A percentile compares a stretch with the other conserved stretches of the same genome.
Evolutionary conservation across 2,888 invertebrate species (phyloP).

Genomic region (Cylloceria caligata): DNA sequence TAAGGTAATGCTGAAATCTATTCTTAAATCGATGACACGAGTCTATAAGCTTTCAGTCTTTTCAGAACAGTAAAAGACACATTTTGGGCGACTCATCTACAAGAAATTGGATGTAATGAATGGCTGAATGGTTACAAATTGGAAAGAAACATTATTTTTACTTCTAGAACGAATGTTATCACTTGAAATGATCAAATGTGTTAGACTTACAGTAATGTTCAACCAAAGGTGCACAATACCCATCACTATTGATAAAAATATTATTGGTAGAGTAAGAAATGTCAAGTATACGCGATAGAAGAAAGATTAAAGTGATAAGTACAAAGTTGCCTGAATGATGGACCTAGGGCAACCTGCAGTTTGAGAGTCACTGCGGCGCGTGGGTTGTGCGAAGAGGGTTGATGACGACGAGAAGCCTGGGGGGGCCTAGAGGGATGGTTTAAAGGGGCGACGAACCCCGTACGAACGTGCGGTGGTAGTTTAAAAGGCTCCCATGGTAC

Average conservation of each 20-base stretch:
- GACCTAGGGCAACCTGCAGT: constrained; percentile 63
- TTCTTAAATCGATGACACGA: not conserved
- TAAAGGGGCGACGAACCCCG: constrained; percentile 81
- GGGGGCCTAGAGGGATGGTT: constrained; percentile 70
- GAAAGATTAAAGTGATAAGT: not conserved
- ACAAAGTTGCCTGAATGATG: constrained; percentile 4
- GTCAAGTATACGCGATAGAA: no score
- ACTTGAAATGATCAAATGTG: no score
- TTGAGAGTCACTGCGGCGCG: constrained; percentile 64
- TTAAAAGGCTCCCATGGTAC: constrained; percentile 86
- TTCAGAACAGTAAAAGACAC: not conserved
- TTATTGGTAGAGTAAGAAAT: no score
- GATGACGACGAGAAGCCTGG: constrained; percentile 55
- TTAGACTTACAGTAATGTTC: no score
- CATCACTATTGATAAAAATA: no score
- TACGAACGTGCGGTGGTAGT: constrained; percentile 69
- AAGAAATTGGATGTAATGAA: not conserved
- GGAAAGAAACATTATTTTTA: not conserved
- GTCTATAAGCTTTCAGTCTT: constrained; percentile 1
- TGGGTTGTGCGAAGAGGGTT: constrained; percentile 42
- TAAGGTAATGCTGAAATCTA: not conserved
- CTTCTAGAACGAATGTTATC: no score
- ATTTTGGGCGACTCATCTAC: not conserved
- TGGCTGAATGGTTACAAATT: not conserved
- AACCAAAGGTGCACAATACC: no score